phyloP scores from a whole-genome alignment of 2,888 invertebrate genomes.

The Melanostoma mellinum region DNA sequence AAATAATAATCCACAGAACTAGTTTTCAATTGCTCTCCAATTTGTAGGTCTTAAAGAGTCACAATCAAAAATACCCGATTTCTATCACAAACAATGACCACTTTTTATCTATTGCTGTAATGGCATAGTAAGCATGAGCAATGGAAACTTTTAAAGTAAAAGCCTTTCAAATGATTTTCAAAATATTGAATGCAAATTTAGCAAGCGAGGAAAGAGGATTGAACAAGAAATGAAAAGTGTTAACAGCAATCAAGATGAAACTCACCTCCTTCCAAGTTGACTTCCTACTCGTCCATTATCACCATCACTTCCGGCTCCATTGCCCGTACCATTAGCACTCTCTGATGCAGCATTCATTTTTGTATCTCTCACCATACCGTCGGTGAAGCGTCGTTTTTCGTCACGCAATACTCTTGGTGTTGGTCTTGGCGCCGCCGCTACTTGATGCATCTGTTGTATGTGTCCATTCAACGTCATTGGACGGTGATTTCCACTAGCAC shows the following conservation, averaged over 20 bases:
- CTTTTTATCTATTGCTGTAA: too few species aligned
- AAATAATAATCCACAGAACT: too few species aligned
- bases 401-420: slow-evolving; percentile 73
- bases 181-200: background rate
- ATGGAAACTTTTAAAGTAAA: background rate
- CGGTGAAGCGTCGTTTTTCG: slow-evolving; percentile 75
- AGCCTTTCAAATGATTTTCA: too few species aligned
- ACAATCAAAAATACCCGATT: too few species aligned
- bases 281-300: slow-evolving; percentile 69
- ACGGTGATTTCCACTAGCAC: slow-evolving; percentile 60
- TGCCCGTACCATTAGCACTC: slow-evolving; percentile 49
- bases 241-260: background rate
- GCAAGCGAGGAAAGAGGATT: slow-evolving; percentile 19
- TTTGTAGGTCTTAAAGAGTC: too few species aligned
- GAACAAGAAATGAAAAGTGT: background rate
- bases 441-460: slow-evolving; percentile 52
- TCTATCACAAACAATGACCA: too few species aligned
- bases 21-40: too few species aligned
- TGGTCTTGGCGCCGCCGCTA: slow-evolving; percentile 55
- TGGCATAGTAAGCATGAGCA: background rate
- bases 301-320: slow-evolving; percentile 63
- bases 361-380: slow-evolving; percentile 68
- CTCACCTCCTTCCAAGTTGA: slow-evolving; percentile 66
- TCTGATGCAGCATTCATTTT: slow-evolving; percentile 46
- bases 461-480: slow-evolving; percentile 66